Evolutionary conservation across 2,113 vertebrate species (phyloP), one percentile per base, ranked within the genome.

Genomic region (Anguilla rostrata): DNA sequence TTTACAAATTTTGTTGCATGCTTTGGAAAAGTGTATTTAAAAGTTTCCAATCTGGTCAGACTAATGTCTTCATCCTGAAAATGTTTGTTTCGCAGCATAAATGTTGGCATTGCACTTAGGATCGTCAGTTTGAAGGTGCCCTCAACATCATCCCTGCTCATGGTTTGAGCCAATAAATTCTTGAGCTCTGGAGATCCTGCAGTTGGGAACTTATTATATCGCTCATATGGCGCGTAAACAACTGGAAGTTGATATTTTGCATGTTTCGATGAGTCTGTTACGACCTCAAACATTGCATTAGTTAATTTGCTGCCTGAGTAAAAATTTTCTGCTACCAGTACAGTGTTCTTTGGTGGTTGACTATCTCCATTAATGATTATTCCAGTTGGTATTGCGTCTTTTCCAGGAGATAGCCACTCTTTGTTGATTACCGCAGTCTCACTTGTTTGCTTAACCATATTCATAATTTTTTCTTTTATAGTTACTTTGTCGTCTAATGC

Each of bases 301-400:
- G 83, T 84, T 56, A 88, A 41, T 82, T 53, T 85, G 39, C 87
- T 85, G 43, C 83, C 66, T 12, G 53, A 63, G 43, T 85, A 82
- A 22, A 57, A n/a, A 0, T 41, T 12, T 2, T 3, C 2, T 41
- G 87, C 84, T 8, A 26, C 0, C 4, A 29, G 0, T 12, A 88
- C 43, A 88, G 43, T 41, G 84, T 43, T 53, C 29, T 22, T 39
- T 86, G 75, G 43, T 49, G 84, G 87, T 34, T 88, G 87, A 26
- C 85, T 84, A 26, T 88, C 87, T 83, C 22, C 84, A 40, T 85
- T 43, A 14, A 88, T 85, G 34, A 83, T 26, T n/a, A 22, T 1
- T 29, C 80, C 87, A 41, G 7, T 29, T 1, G 39, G 60, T 57
- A 0, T 14, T 53, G 12, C 34, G 11, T 56, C 39, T 26, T 83